Percentiles rank a stretch among this genome's conserved stretches.
These are phyloP conservation scores for Columba janthina DNA, from an alignment of 2,113 vertebrate species.

Conservation along the genomic window DNA sequence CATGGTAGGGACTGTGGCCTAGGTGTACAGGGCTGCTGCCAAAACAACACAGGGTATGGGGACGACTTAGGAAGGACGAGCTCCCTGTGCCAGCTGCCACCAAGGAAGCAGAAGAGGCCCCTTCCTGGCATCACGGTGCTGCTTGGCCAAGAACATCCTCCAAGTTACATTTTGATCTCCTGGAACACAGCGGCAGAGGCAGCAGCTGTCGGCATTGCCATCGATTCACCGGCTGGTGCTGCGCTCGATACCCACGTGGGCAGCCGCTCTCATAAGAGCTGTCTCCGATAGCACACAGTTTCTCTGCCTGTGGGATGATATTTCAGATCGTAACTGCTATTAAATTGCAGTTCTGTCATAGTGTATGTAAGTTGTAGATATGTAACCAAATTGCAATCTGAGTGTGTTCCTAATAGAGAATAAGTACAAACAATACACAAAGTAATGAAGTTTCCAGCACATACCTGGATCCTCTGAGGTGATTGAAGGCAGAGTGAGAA, in stretches of 20 bases:
- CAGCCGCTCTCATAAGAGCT: not conserved
- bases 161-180: not conserved
- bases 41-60: fast-evolving
- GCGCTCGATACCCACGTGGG: fast-evolving
- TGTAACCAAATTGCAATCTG: not conserved
- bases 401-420: not conserved
- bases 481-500: not conserved
- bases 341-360: not conserved
- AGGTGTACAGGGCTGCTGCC: not conserved
- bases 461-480: not conserved
- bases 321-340: not conserved
- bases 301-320: not conserved
- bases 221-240: not conserved
- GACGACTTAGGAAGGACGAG: not conserved
- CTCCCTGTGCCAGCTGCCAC: fast-evolving
- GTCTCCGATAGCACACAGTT: not conserved
- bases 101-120: not conserved
- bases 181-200: not conserved
- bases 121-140: not conserved
- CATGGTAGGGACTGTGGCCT: fast-evolving
- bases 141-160: not conserved
- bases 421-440: not conserved
- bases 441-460: not conserved
- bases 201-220: not conserved
- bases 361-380: not conserved